Conservation (phyloP, 2,797 vertebrate species). For the Rhyacichthys aspro region DNA sequence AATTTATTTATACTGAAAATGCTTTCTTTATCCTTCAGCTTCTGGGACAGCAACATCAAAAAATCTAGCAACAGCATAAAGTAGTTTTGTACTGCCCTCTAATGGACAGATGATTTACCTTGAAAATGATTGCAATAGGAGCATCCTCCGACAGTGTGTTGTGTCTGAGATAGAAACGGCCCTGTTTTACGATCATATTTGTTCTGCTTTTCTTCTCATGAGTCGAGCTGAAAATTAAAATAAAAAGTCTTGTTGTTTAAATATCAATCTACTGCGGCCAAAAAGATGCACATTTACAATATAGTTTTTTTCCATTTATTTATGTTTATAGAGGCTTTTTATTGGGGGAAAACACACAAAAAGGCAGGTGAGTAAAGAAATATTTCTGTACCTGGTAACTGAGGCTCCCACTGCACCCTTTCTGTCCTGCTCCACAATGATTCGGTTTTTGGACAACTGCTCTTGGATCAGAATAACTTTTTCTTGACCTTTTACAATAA, state of each 20-base stretch:
- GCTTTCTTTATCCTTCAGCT: neutral
- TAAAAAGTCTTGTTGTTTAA: neutral
- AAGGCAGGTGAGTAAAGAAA: neutral
- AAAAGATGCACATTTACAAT: too few species aligned
- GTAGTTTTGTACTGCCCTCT: slow-evolving; percentile 60
- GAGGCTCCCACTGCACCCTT: slow-evolving; percentile 97
- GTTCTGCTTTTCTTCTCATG: slow-evolving; percentile 99
- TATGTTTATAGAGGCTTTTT: too few species aligned
- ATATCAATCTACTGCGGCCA: neutral
- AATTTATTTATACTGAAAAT: neutral
- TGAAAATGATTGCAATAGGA: slow-evolving; percentile 97
- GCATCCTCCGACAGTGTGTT: slow-evolving; percentile 98
- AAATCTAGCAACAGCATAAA: neutral
- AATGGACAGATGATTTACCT: slow-evolving; percentile 79
- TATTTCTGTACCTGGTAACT: slow-evolving; percentile 88
- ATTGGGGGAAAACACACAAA: too few species aligned
- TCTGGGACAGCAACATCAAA: neutral
- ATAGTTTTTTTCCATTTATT: too few species aligned
- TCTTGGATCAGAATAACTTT: slow-evolving; percentile 99
- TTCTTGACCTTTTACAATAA: slow-evolving; percentile 98
- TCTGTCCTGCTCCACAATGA: slow-evolving; percentile 97
- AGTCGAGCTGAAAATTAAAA: slow-evolving; percentile 86
- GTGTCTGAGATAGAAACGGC: slow-evolving; percentile 94
- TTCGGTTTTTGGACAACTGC: slow-evolving; percentile 97
- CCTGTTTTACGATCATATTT: slow-evolving; percentile 95